Conservation (phyloP, 2,888 invertebrate species). For the Blera fallax region DNA sequence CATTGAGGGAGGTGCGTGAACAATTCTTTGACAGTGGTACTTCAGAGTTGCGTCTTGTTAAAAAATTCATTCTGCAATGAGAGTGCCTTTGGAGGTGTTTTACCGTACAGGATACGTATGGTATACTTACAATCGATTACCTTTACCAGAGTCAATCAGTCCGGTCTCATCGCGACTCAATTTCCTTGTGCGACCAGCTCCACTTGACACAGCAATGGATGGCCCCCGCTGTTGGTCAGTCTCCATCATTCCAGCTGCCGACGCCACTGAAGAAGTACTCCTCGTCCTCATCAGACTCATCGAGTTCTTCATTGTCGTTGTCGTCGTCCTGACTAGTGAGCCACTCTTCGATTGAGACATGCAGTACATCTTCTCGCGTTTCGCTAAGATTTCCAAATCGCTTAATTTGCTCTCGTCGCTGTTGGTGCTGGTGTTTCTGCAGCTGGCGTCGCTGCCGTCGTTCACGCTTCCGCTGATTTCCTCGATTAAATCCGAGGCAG, state of each 20-base stretch:
- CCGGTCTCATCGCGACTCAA: constrained; percentile 78
- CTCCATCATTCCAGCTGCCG: constrained; percentile 73
- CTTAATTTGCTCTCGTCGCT: constrained; percentile 82
- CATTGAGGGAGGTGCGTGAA: constrained; percentile 80
- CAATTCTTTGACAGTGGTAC: constrained; percentile 78
- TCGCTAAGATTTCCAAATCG: constrained; percentile 87
- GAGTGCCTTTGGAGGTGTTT: not conserved
- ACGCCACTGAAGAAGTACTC: constrained; percentile 82
- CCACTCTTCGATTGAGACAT: constrained; percentile 82
- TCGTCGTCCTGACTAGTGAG: constrained; percentile 80
- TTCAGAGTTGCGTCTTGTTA: constrained; percentile 81
- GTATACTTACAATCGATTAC: constrained; percentile 81
- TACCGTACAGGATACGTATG: too few species aligned
- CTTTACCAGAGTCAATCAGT: constrained; percentile 81
- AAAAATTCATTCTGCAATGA: constrained; percentile 79
- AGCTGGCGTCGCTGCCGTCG: constrained; percentile 78
- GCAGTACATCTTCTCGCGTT: constrained; percentile 82
- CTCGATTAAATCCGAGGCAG: constrained; percentile 69
- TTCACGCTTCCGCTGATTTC: constrained; percentile 81
- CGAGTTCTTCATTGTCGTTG: constrained; percentile 75
- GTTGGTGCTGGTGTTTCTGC: constrained; percentile 79
- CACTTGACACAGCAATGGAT: constrained; percentile 42
- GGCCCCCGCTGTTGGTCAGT: constrained; percentile 38
- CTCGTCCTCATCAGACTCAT: constrained; percentile 78
- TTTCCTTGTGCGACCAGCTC: constrained; percentile 73